Evolutionary conservation across 2,888 invertebrate species (phyloP).

Genomic region (Alcis repandata): DNA sequence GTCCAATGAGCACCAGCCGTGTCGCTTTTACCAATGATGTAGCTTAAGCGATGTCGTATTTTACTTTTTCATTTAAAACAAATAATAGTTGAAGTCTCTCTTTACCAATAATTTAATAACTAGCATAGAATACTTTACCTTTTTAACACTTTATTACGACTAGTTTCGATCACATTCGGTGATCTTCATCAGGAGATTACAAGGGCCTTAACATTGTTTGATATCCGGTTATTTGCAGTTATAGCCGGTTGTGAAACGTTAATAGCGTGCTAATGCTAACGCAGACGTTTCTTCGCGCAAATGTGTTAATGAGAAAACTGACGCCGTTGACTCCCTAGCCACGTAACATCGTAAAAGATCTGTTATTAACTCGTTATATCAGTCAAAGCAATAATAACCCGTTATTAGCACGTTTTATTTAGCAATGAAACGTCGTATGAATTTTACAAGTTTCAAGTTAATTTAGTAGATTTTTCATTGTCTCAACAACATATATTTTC

Average conservation of each 20-base stretch:
- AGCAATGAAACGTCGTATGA: conserved; percentile 16
- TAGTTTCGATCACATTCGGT: no score
- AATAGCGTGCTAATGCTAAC: conserved; percentile 49
- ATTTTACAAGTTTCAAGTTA: conserved; percentile 4
- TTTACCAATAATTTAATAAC: neutral
- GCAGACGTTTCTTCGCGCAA: conserved; percentile 49
- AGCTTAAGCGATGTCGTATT: no score
- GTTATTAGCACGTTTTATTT: conserved; percentile 31
- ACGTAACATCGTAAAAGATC: conserved; percentile 62
- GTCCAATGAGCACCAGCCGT: no score
- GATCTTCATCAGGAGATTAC: no score
- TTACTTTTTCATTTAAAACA: no score
- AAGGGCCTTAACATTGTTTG: conserved; percentile 8
- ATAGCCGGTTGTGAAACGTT: conserved; percentile 20
- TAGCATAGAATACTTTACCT: neutral
- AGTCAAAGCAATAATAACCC: conserved; percentile 42
- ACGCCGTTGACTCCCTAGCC: conserved; percentile 42
- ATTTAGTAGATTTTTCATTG: neutral
- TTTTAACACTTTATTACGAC: no score
- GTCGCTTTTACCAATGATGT: no score
- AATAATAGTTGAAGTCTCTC: no score
- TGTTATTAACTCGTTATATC: conserved; percentile 56
- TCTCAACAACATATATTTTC: neutral
- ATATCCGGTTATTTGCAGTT: conserved; percentile 9
- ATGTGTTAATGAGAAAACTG: conserved; percentile 57